Evolutionary conservation across 1,140 invertebrate genomes (phyloP), one percentile per base, ranked within the genome.

Genomic region (Drosophila erecta): DNA sequence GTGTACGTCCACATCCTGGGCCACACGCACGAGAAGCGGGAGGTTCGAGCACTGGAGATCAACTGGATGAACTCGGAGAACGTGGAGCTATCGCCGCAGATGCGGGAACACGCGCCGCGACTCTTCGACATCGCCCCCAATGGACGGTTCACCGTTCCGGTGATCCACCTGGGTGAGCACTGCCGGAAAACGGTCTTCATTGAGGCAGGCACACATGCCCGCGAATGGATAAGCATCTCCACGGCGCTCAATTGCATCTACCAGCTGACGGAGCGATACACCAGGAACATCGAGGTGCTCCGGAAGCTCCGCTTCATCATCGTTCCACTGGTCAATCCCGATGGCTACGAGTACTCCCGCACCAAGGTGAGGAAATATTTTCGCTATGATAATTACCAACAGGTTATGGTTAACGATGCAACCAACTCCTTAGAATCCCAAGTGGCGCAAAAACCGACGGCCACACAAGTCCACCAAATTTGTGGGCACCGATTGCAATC

Each of bases 191-290:
- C 76, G 1, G 79, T 94, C 35, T 90, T 94, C 53, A 93, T 94
- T 17, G 93, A 94, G 55, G 93, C 85, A 3, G 94, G 93, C 4
- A 94, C 94, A n/a, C 95, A 96, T 91, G 95, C 94, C 0, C 90
- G 95, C 14, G 95, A 96, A 90, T 95, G 95, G 95, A 93, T 96
- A 7, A 93, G 94, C 0, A 93, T 94, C 2, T 93, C 94, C 3
- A 93, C 94, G 0, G 93, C 93, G 2, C 92, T 96, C 1, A 96
- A 95, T 76, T 94, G 95, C 10, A 94, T 96, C 10, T 91, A 95
- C 46, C 93, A 95, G 59, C 79, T 96, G 8, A 81, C 93, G 22
- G 79, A 92, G 44, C 93, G 94, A 12, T 84, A 91, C 40, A 83
- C 78, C 0, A 70, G 89, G 0, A 90, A 93, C 15, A 78, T 89